These are phyloP conservation scores for Hybognathus amarus DNA, from an alignment of 2,797 vertebrate genomes.

Conservation along the genomic window DNA sequence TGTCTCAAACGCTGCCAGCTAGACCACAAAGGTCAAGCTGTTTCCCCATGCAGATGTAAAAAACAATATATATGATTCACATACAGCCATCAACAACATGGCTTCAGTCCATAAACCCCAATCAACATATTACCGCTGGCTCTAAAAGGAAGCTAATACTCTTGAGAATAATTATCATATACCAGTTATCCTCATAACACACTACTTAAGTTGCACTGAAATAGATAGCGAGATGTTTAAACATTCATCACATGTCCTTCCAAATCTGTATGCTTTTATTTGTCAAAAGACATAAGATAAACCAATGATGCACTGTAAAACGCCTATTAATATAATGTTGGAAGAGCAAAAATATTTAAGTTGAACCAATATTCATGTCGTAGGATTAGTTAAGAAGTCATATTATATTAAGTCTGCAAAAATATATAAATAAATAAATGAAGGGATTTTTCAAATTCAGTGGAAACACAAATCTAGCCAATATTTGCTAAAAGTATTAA, in stretches of 20 bases:
- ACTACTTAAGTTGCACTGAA: not conserved
- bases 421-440: no score
- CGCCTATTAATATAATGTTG: no score
- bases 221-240: not conserved
- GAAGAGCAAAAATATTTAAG: no score
- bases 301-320: not conserved
- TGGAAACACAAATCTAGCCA: no score
- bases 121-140: not conserved
- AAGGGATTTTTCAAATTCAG: no score
- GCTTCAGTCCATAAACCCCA: slow-evolving; percentile 1
- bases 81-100: not conserved
- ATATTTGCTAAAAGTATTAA: no score
- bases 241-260: not conserved
- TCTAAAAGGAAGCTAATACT: slow-evolving; percentile 5
- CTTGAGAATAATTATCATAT: not conserved
- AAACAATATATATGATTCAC: not conserved
- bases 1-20: slow-evolving; percentile 25
- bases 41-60: not conserved
- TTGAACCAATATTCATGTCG: no score
- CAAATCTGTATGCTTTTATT: not conserved
- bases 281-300: not conserved
- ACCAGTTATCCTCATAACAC: not conserved
- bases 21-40: slow-evolving; percentile 27
- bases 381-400: no score
- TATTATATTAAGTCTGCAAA: no score